Percentiles rank a stretch among this genome's conserved stretches.
phyloP scores from a whole-genome alignment of 2,888 invertebrate genomes.

The Dryobota labecula region DNA sequence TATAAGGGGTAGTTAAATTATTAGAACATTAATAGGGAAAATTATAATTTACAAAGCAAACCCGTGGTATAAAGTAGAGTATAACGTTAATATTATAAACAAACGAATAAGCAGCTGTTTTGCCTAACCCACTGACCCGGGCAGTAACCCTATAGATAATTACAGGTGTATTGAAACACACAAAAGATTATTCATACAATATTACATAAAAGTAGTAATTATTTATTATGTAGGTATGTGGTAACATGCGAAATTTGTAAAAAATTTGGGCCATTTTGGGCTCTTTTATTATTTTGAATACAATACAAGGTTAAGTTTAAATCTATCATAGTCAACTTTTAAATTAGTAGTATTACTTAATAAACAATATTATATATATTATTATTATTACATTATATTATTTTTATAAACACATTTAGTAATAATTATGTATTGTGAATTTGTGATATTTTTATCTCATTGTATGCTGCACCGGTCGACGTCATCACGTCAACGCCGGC shows the following conservation, averaged over 20 bases:
- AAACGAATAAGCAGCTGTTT: conserved; percentile 54
- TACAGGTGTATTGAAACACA: conserved; percentile 48
- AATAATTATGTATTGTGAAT: no score
- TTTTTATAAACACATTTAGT: no score
- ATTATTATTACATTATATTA: no score
- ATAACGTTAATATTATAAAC: conserved; percentile 21
- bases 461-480: no score
- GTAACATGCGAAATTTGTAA: not conserved
- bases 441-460: no score
- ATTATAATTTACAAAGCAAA: conserved; percentile 12
- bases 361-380: no score
- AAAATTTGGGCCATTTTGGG: not conserved
- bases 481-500: no score
- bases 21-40: not conserved
- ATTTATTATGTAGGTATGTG: not conserved
- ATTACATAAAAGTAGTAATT: conserved; percentile 43
- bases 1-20: conserved; percentile 25
- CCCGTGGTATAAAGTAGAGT: conserved; percentile 6
- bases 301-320: not conserved
- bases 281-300: not conserved
- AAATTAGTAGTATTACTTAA: not conserved
- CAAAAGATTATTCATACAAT: conserved; percentile 57
- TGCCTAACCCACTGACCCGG: conserved; percentile 59
- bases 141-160: conserved; percentile 50
- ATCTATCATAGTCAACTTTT: not conserved